A percentile compares a stretch with the other conserved stretches of the same genome.
Evolutionary conservation across 2,113 vertebrate species (phyloP).

Genomic region (Calidris pygmaea): DNA sequence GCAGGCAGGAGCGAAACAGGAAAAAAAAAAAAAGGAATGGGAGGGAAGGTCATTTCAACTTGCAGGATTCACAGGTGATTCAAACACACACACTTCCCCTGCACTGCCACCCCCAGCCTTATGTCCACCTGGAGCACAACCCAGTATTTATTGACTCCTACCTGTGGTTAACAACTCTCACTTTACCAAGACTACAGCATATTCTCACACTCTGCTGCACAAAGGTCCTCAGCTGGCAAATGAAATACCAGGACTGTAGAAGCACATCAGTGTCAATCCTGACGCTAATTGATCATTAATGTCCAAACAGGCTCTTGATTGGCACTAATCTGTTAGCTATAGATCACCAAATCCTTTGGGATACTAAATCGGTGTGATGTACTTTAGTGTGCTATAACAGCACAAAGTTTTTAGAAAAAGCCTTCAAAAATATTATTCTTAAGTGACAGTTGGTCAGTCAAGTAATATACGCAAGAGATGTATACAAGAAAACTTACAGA

Average conservation of each 20-base stretch:
- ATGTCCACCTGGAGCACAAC: neutral
- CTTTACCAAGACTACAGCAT: neutral
- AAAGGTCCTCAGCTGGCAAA: neutral
- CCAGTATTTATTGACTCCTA: neutral
- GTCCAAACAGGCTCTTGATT: conserved; percentile 1
- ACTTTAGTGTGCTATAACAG: neutral
- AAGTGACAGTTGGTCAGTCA: neutral
- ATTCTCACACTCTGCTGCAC: neutral
- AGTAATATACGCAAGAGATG: fast-evolving
- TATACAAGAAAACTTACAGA: neutral
- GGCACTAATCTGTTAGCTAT: conserved; percentile 24
- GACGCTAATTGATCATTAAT: neutral
- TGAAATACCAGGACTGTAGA: neutral
- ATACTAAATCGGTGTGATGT: neutral
- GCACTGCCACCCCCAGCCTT: fast-evolving
- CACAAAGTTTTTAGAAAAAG: neutral
- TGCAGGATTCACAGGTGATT: neutral
- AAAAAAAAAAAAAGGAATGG: neutral
- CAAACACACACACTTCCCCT: no score
- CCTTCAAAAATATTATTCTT: neutral
- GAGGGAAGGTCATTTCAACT: neutral
- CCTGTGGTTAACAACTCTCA: neutral
- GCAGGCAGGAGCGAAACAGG: neutral
- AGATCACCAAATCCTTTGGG: conserved; percentile 4
- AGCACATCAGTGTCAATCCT: neutral